A percentile compares a stretch with the other conserved stretches of the same genome.
phyloP scores from a whole-genome alignment of 2,113 vertebrate species.

The Urocynchramus pylzowi region DNA sequence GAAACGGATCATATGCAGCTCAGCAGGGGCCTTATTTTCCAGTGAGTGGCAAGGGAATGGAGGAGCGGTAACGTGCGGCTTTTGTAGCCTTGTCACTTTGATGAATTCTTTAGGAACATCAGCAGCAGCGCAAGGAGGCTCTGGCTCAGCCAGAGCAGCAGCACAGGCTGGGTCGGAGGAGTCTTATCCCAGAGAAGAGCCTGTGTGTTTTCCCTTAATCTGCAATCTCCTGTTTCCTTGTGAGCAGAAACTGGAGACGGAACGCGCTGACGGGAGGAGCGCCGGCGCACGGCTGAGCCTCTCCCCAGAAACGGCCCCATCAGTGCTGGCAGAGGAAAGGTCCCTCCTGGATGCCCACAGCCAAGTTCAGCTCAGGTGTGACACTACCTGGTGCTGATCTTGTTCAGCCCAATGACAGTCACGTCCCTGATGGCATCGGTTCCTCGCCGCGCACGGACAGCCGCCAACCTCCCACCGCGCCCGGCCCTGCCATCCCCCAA shows the following conservation, averaged over 20 bases:
- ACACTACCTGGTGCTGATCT: fast-evolving
- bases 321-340: neutral
- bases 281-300: fast-evolving
- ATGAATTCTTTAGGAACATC: neutral
- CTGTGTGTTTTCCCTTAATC: neutral
- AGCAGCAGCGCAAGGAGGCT: neutral
- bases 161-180: neutral
- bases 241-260: neutral
- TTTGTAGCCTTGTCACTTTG: slow-evolving; percentile 59
- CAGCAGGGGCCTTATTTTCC: slow-evolving; percentile 36
- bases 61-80: neutral
- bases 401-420: fast-evolving
- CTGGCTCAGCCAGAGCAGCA: neutral
- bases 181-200: neutral
- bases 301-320: neutral
- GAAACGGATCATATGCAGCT: slow-evolving; percentile 36
- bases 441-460: fast-evolving
- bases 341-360: neutral
- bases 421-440: fast-evolving
- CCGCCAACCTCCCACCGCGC: fast-evolving
- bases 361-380: neutral
- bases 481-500: neutral
- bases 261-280: fast-evolving
- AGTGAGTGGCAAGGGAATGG: slow-evolving; percentile 11
- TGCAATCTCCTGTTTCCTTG: neutral